Percentiles rank a stretch among this genome's conserved stretches.
phyloP scores from a whole-genome alignment of 2,797 vertebrate species.

The Amniataba percoides region DNA sequence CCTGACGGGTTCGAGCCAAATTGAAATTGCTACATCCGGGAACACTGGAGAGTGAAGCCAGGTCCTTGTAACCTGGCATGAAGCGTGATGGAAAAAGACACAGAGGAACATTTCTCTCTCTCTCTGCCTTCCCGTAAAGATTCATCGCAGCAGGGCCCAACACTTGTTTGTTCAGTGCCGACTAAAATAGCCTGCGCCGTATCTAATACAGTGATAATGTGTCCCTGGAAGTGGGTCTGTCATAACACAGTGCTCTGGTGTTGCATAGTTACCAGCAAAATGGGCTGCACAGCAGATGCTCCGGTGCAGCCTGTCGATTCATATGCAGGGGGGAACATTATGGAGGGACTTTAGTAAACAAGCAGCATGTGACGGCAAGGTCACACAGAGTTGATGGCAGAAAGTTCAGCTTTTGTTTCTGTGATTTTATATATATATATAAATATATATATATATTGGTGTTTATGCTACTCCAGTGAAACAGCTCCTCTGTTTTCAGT shows the following conservation, averaged over 20 bases:
- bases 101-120: conserved; percentile 55
- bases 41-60: conserved; percentile 38
- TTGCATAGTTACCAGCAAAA: conserved; percentile 77
- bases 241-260: conserved; percentile 75
- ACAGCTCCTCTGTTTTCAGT: conserved; percentile 40
- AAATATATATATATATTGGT: background rate
- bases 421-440: conserved; percentile 7
- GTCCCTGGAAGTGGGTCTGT: conserved; percentile 80
- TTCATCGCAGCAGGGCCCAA: conserved; percentile 51
- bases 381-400: conserved; percentile 41
- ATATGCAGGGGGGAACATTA: conserved; percentile 61
- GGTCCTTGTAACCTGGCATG: conserved; percentile 54
- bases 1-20: conserved; percentile 46
- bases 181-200: conserved; percentile 67
- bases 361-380: conserved; percentile 43
- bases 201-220: conserved; percentile 73
- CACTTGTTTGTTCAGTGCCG: conserved; percentile 70
- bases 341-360: conserved; percentile 62
- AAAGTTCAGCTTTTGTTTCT: conserved; percentile 39
- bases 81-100: conserved; percentile 76
- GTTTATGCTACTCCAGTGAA: conserved; percentile 26
- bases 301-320: conserved; percentile 61
- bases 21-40: conserved; percentile 51
- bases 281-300: conserved; percentile 73
- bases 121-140: conserved; percentile 31